These are phyloP conservation scores for Antheraea mylitta DNA, from an alignment of 1,140 invertebrate species.

Conservation along the genomic window DNA sequence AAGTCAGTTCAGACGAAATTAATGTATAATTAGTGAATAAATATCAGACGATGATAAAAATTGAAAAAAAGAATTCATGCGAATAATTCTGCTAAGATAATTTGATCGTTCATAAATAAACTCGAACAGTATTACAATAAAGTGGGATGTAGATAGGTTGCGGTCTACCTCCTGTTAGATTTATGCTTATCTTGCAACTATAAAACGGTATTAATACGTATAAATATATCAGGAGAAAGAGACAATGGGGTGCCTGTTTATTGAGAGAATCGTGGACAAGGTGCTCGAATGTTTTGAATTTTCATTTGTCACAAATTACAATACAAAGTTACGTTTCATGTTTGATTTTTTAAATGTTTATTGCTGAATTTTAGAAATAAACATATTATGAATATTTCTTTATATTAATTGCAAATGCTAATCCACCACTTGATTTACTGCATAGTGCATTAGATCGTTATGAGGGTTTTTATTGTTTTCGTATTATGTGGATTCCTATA, in stretches of 20 bases:
- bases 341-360: no score
- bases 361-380: no score
- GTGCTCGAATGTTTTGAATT: background rate
- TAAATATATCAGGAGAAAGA: conserved; percentile 63
- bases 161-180: conserved; percentile 47
- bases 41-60: conserved; percentile 5
- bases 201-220: conserved; percentile 71
- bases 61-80: conserved; percentile 22
- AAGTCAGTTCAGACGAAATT: no score
- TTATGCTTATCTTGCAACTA: conserved; percentile 63
- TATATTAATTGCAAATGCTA: no score
- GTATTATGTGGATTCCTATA: no score
- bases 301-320: background rate
- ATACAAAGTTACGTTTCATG: no score
- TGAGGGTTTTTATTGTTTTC: no score
- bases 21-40: background rate
- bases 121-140: conserved; percentile 53
- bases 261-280: background rate
- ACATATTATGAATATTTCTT: no score
- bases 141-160: conserved; percentile 54
- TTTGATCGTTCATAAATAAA: conserved; percentile 54
- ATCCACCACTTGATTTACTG: no score
- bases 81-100: conserved; percentile 35
- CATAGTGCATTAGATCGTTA: no score
- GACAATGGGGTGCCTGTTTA: conserved; percentile 33